Percentiles rank a stretch among this genome's conserved stretches.
Evolutionary conservation across 2,888 invertebrate species (phyloP).

Genomic region (Pollenia labialis): DNA sequence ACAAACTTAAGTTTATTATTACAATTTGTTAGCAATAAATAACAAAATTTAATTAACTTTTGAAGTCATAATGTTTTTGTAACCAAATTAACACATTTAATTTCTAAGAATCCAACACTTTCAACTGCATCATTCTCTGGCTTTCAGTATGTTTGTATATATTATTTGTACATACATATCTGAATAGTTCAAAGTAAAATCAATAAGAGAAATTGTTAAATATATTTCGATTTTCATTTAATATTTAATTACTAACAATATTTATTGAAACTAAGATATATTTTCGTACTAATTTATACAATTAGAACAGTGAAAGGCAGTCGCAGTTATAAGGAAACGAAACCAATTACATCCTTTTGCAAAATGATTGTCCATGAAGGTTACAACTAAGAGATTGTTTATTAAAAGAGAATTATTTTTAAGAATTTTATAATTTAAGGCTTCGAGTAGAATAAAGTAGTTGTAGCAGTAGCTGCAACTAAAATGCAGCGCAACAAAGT

Average conservation of each 20-base stretch:
- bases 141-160: neutral
- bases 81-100: constrained; percentile 33
- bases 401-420: too few relatives aligned
- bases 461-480: too few relatives aligned
- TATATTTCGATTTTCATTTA: neutral
- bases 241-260: constrained; percentile 29
- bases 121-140: neutral
- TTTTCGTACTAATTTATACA: too few relatives aligned
- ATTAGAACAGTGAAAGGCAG: too few relatives aligned
- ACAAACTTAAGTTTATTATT: neutral
- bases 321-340: too few relatives aligned
- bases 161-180: neutral
- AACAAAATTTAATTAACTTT: constrained; percentile 28
- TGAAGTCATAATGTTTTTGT: neutral
- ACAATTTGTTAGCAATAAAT: constrained; percentile 2
- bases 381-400: too few relatives aligned
- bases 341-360: too few relatives aligned
- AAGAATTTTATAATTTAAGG: too few relatives aligned
- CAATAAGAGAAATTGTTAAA: constrained; percentile 6
- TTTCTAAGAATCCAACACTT: neutral
- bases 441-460: too few relatives aligned
- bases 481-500: too few relatives aligned
- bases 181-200: neutral
- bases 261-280: neutral
- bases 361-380: too few relatives aligned